phyloP scores from a whole-genome alignment of 2,113 vertebrate genomes.

The Abramis brama region DNA sequence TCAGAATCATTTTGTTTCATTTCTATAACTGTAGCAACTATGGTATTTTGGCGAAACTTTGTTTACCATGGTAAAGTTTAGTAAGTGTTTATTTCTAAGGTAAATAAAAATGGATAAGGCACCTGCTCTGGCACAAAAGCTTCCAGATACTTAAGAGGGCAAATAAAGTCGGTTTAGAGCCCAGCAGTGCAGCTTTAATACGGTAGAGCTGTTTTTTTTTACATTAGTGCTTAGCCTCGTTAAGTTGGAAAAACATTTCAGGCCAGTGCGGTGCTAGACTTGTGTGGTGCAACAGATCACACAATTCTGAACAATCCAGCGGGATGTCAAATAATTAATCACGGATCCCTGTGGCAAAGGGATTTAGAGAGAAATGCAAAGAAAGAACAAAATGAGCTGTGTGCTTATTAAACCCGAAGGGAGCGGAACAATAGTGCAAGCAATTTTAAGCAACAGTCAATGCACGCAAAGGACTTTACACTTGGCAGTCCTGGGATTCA shows the following conservation, averaged over 20 bases:
- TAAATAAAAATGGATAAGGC: slow-evolving; percentile 17
- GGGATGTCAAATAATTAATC: slow-evolving; percentile 31
- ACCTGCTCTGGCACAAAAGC: slow-evolving; percentile 33
- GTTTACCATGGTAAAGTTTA: background rate
- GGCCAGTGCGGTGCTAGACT: background rate
- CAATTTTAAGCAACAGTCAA: slow-evolving; percentile 24
- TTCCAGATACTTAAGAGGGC: background rate
- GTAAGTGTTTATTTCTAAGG: background rate
- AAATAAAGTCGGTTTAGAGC: slow-evolving; percentile 18
- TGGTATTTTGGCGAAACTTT: background rate
- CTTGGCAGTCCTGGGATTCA: slow-evolving; percentile 12
- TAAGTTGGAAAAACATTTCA: slow-evolving; percentile 26
- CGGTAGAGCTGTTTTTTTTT: background rate
- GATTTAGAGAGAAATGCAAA: slow-evolving; percentile 23
- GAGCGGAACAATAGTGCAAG: slow-evolving; percentile 14
- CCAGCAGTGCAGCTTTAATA: slow-evolving; percentile 18
- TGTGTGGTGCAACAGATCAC: slow-evolving; percentile 28
- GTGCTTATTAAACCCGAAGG: slow-evolving; percentile 36
- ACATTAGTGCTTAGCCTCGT: slow-evolving; percentile 21
- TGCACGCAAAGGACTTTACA: slow-evolving; percentile 5
- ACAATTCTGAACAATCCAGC: slow-evolving; percentile 11
- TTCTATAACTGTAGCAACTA: too few relatives aligned
- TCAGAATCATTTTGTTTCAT: background rate
- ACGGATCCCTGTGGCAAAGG: slow-evolving; percentile 18
- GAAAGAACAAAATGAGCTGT: slow-evolving; percentile 34